These are phyloP conservation scores for Phenganax marumi DNA, from an alignment of 92 coral and sea anemone genomes.

Conservation along the genomic window DNA sequence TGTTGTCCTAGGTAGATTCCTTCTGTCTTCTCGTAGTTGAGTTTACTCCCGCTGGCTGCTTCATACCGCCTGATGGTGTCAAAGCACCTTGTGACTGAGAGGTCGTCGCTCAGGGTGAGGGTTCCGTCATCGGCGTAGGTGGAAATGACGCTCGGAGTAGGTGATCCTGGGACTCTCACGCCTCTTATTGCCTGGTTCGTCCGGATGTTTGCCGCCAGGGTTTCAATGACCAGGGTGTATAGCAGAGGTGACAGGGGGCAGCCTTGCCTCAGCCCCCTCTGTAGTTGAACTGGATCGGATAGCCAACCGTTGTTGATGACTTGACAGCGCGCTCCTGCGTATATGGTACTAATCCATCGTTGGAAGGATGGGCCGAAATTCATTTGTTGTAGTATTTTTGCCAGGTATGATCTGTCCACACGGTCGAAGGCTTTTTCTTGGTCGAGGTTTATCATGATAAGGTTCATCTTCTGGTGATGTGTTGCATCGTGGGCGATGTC, in stretches of 20 bases:
- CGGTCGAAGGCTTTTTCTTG: constrained; percentile 18
- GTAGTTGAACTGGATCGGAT: background rate
- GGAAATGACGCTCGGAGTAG: background rate
- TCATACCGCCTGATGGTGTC: background rate
- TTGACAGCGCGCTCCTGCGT: constrained; percentile 8
- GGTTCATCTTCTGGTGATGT: background rate
- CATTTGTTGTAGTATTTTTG: constrained; percentile 9
- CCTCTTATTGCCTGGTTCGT: constrained; percentile 34
- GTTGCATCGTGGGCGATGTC: background rate
- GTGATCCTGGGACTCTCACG: constrained; percentile 19
- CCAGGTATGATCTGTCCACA: constrained; percentile 21
- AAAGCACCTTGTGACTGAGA: constrained; percentile 20
- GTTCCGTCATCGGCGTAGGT: no score
- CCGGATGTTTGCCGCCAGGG: constrained; percentile 30
- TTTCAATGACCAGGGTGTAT: constrained; percentile 44
- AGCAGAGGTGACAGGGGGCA: constrained; percentile 49
- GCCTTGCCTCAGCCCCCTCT: constrained; percentile 46
- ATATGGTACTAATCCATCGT: constrained; percentile 29
- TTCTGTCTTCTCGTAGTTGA: background rate
- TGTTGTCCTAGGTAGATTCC: constrained; percentile 10
- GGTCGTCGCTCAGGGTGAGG: constrained; percentile 24
- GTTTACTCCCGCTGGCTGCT: background rate
- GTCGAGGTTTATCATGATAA: background rate
- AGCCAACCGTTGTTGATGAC: constrained; percentile 45
- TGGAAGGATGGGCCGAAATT: constrained; percentile 49